Percentiles rank a stretch among this genome's conserved stretches.
Evolutionary conservation across 2,113 vertebrate genomes (phyloP).

Genomic region (Halcyon senegalensis): DNA sequence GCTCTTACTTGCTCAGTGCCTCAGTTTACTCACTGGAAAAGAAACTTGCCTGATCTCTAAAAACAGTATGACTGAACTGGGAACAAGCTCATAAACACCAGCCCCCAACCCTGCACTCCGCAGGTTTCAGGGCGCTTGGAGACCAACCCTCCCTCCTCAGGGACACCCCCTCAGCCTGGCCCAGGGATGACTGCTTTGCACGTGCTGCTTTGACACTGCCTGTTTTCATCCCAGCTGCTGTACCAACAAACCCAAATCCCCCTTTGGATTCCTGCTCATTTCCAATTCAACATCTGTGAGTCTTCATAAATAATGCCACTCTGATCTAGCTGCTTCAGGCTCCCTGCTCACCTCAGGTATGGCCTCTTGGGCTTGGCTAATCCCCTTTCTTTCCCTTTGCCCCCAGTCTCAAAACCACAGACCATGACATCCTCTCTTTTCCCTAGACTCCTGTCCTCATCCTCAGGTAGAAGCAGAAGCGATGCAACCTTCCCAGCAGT

Average conservation of each 20-base stretch:
- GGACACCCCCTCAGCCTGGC: neutral
- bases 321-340: neutral
- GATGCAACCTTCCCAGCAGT: neutral
- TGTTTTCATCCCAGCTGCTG: neutral
- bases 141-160: neutral
- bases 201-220: neutral
- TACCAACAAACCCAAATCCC: neutral
- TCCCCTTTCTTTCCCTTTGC: neutral
- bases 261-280: neutral
- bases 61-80: neutral
- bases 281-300: neutral
- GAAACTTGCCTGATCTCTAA: neutral
- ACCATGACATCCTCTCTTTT: neutral
- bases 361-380: neutral
- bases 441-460: neutral
- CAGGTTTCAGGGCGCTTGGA: neutral
- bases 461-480: neutral
- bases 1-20: neutral
- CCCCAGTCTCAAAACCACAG: neutral
- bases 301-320: slow-evolving; percentile 15
- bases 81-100: neutral
- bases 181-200: neutral
- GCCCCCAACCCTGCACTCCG: neutral
- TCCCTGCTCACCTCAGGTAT: neutral
- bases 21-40: neutral